Conservation (phyloP, 2,797 vertebrate genomes). For the Lutjanus argentimaculatus region DNA sequence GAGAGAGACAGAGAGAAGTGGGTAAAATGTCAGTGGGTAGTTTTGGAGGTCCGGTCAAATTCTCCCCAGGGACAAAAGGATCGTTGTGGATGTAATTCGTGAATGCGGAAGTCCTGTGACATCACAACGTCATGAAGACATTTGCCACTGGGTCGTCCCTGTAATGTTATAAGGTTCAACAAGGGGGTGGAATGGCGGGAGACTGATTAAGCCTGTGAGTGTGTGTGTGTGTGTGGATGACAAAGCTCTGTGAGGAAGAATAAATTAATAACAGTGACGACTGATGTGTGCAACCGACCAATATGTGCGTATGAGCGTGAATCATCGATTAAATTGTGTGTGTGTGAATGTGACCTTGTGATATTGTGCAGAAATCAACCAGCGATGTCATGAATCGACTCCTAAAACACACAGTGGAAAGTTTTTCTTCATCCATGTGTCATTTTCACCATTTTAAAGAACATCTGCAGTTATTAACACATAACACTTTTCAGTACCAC, state of each 20-base stretch:
- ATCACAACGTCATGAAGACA: conserved; percentile 58
- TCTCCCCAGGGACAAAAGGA: conserved; percentile 67
- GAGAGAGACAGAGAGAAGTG: conserved; percentile 20
- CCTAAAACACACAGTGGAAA: background rate
- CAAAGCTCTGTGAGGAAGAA: conserved; percentile 12
- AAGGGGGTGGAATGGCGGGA: conserved; percentile 78
- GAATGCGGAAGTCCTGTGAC: conserved; percentile 67
- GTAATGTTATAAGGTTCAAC: conserved; percentile 55
- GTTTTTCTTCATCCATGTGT: background rate
- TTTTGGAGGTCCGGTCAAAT: conserved; percentile 35
- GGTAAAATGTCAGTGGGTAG: conserved; percentile 56
- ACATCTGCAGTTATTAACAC: background rate
- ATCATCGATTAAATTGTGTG: background rate
- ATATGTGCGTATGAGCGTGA: conserved; percentile 18
- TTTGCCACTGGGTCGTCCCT: conserved; percentile 14
- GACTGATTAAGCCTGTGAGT: conserved; percentile 60
- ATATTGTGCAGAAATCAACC: background rate
- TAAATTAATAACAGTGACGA: conserved; percentile 28
- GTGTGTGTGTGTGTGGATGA: conserved; percentile 32
- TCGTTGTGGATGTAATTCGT: conserved; percentile 63
- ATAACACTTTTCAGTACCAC: too few relatives aligned
- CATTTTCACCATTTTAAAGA: background rate
- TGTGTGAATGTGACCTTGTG: background rate
- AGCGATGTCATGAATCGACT: background rate
- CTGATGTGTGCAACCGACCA: background rate